Evolutionary conservation across 2,797 vertebrate species (phyloP), one percentile per base, ranked within the genome.

Genomic region (Sebastes itinus): DNA sequence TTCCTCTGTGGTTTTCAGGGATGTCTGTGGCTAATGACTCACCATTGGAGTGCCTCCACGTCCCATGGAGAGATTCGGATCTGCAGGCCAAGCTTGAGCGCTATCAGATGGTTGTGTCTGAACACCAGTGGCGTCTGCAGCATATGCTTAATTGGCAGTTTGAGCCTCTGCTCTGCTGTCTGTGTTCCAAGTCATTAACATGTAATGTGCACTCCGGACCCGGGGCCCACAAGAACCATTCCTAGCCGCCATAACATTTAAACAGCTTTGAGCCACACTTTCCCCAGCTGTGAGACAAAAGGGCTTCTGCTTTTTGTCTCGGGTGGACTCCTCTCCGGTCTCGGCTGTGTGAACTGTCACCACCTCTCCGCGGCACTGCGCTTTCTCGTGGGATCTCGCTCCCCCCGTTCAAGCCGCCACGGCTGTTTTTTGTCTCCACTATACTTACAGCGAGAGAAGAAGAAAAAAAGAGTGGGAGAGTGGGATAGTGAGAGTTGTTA

Each of bases 61-160:
- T 91, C 88, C 92, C 86, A 20, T 71, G 72, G 90, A 88, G 91
- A 78, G 75, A 87, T 76, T 89, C 77, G 79, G 89, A 94, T 90
- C 87, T 86, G 74, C 78, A 52, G 77, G 91, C 93, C 92, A 93
- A 89, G 86, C 89, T 61, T 83, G 84, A 87, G 73, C 71, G 52
- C 90, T 80, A 82, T 94, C 92, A 92, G 89, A 94, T 90, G 93
- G 60, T 89, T 75, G 82, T 80, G 79, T 93, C 85, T 78, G 90
- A 92, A 91, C 88, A 89, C 88, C 86, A 90, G 86, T 81, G 92
- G 86, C 88, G 81, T 93, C 91, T 75, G 89, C 85, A 92, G 88
- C 94, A 94, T 94, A 94, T 94, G 94, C 87, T 88, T 95, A 94
- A 95, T 93, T 93, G 94, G 89, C 88, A 92, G 88, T 93, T 93